Evolutionary conservation across 2,113 vertebrate species (phyloP), one percentile per base, ranked within the genome.

Genomic region (Vanacampus margaritifer): DNA sequence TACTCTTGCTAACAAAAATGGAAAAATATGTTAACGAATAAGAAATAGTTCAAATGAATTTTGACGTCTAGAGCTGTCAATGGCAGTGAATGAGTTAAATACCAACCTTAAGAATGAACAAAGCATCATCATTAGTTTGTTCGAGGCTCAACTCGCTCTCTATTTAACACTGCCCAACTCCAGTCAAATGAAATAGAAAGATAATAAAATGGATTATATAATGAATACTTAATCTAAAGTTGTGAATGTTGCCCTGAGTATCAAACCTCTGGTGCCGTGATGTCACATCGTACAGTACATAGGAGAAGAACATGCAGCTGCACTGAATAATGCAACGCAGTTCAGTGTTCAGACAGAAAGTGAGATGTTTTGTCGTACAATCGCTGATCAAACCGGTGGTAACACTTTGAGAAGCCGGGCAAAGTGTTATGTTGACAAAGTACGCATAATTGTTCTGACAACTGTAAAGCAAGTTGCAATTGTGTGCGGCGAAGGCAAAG

Each of bases 331-430:
- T 68, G 36, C 69, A 69, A 0, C 0, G 12, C 61, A 19, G 50
- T 8, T 64, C 57, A 41, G 36, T 54, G 24, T 51, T 57, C 66
- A 50, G 59, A 60, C 48, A 48, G 58, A 62, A 12, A 12, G 51
- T 58, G 24, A 46, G 23, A 71, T 62, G 58, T 67, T 83, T 69
- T 71, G 72, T 60, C 37, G 43, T 68, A 58, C 39, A 48, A 54
- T 36, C 16, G 36, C 58, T 14, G 67, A 65, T 71, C 69, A 65
- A 68, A 73, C 24, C n/a, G 28, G 66, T 24, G 26, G 39, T 36
- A 65, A 43, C 43, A 36, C 17, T 37, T 19, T 32, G 16, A 21
- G 26, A 14, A 64, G 45, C 23, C 11, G 57, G 19, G 32, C 41
- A 53, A 66, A 64, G 24, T 1, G 35, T 16, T 2, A 28, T 6